Base-by-base conservation (phyloP, 2,888 invertebrate species). In the Homarus gammarus region DNA sequence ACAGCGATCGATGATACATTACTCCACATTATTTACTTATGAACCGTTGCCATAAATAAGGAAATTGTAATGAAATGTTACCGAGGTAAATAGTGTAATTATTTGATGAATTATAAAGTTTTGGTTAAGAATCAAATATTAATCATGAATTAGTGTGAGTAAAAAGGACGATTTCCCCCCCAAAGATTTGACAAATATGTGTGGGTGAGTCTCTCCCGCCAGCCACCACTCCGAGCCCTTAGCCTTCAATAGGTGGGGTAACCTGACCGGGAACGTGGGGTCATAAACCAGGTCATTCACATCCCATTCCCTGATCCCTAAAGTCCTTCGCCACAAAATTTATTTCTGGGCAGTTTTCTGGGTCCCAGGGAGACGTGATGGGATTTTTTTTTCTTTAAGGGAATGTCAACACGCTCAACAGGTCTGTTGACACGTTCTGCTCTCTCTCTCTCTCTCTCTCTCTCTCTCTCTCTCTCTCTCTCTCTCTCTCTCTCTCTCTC, bases 211-310 rank as follows among this genome's bases (percentile, higher is more conserved):
- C 10, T 38, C 49, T 3, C n/a, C 36, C 33, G 33, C 70, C 70
- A 36, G 12, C 33, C n/a, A n/a, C n/a, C 18, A 8, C 27, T 68
- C 68, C 38, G 38, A 22, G 22, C 8, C 70, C 38, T 73, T 40
- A 36, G 33, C 64, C 64, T 27, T 27, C 64, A 64, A 64, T 64
- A 64, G 64, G 64, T 5, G 18, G n/a, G 56, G 78, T 78, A 78
- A 78, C 78, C 56, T 12, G 78, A 78, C 33, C 51, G 33, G 56
- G 36, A 56, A 78, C 33, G 3, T 18, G 33, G 56, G 36, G 56
- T 78, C 78, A 78, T 78, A 78, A 78, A 78, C 56, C 78, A 78
- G 78, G 78, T 78, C 78, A 78, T 33, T 78, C 51, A 36, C 56
- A 56, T 51, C 56, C 78, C 78, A 78, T 78, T 56, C 56, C 31